Percentiles rank a stretch among this genome's conserved stretches.
Conservation (phyloP, 2,888 invertebrate species). For the Temnothorax ravouxi region DNA sequence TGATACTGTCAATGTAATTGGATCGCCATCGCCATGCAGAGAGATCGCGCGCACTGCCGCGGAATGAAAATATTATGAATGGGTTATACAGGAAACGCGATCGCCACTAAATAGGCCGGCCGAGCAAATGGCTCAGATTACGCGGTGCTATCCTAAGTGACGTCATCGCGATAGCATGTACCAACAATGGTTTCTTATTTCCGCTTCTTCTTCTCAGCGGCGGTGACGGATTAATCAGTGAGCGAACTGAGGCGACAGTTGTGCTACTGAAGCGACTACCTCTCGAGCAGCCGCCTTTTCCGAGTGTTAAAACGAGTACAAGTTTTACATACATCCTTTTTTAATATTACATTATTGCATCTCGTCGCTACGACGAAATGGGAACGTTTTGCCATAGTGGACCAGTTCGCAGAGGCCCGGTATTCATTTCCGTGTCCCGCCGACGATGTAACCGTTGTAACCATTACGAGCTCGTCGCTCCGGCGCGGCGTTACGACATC, state of each 20-base stretch:
- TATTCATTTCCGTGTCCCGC: constrained; percentile 35
- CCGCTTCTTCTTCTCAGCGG: constrained; percentile 37
- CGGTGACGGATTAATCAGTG: constrained; percentile 3
- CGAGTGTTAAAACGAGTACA: background rate
- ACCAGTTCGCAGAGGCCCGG: background rate
- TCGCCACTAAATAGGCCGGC: constrained; percentile 68
- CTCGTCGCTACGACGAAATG: background rate
- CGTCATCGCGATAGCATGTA: constrained; percentile 69
- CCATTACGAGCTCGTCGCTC: constrained; percentile 12
- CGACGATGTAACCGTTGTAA: constrained; percentile 21
- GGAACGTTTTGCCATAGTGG: background rate
- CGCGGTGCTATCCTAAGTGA: constrained; percentile 64
- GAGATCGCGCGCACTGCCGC: constrained; percentile 26
- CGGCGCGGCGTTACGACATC: constrained; percentile 16
- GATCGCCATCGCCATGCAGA: constrained; percentile 42
- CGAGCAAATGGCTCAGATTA: constrained; percentile 66
- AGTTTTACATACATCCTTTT: background rate
- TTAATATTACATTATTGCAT: background rate
- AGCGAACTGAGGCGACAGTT: background rate
- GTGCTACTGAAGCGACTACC: background rate
- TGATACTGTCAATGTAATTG: constrained; percentile 46
- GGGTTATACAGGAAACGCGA: constrained; percentile 70
- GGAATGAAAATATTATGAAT: constrained; percentile 70
- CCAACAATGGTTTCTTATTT: constrained; percentile 70
- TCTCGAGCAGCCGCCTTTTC: background rate